Evolutionary conservation across 2,113 vertebrate genomes (phyloP), one percentile per base, ranked within the genome.

Genomic region (Tenrec ecaudatus): DNA sequence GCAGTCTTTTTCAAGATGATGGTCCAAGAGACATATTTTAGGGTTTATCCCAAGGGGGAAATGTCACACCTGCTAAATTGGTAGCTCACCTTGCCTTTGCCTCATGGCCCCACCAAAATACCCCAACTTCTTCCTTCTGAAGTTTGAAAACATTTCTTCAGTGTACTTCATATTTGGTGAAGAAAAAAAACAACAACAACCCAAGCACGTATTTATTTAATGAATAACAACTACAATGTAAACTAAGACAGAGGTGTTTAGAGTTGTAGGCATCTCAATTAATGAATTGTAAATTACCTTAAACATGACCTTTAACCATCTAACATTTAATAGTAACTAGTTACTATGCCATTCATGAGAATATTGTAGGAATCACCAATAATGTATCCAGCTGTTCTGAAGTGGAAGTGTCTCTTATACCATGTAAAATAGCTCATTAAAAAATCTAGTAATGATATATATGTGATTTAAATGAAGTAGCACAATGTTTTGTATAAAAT

Each of bases 401-500:
- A 80, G 31, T 79, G 25, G 38, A 85, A 93, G 16, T 12, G 6
- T 81, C 89, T 83, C 88, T 38, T n/a, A n/a, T 86, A 94, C 58
- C 60, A 0, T 53, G 19, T 77, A 81, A 83, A 43, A 25, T 64
- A 66, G 25, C 43, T 68, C 91, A 69, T 78, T 93, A 43, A 89
- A 87, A 90, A 91, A 79, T 71, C 19, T 86, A 68, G 62, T 92
- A 58, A 73, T 90, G 33, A 36, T 29, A 87, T 68, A 12, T 73
- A 38, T 80, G 36, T 82, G 86, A 75, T 88, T 94, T 82, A 86
- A 89, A 88, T 71, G n/a, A 19, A 92, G 12, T 62, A 68, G 31
- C 64, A 57, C 93, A 77, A 80, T 86, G 88, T 78, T 94, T 95
- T 86, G 14, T 83, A n/a, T 82, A 85, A 93, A 88, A 77, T 88